phyloP scores from a whole-genome alignment of 2,797 vertebrate genomes.

The Alcedo quadribrachys region DNA sequence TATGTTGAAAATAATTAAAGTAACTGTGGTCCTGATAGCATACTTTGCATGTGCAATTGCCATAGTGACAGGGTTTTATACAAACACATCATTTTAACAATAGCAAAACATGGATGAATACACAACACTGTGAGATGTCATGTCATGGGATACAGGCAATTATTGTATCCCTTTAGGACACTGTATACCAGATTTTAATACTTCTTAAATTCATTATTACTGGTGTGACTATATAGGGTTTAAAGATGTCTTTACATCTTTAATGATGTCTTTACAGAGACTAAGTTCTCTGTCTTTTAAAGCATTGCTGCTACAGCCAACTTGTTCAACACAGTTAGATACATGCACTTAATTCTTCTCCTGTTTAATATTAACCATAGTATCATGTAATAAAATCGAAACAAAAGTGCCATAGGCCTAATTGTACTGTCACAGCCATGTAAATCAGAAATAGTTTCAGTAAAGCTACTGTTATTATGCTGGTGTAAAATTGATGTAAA shows the following conservation, averaged over 20 bases:
- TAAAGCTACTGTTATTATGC: conserved; percentile 46
- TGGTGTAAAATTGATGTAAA: conserved; percentile 63
- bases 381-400: conserved; percentile 62
- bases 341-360: conserved; percentile 30
- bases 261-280: conserved; percentile 39
- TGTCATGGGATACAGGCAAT: neutral
- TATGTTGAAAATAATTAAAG: neutral
- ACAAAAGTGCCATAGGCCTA: conserved; percentile 68
- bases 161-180: conserved; percentile 3
- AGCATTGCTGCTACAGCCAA: conserved; percentile 29
- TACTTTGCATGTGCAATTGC: neutral
- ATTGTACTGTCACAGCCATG: conserved; percentile 63
- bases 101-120: neutral
- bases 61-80: neutral
- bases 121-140: neutral
- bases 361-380: conserved; percentile 60
- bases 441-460: conserved; percentile 63
- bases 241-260: conserved; percentile 39
- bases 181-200: neutral
- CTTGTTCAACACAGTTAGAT: conserved; percentile 8
- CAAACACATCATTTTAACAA: neutral
- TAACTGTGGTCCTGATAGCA: neutral
- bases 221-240: neutral
- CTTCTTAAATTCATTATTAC: neutral
- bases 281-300: conserved; percentile 46